A percentile compares a stretch with the other conserved stretches of the same genome.
Conservation (phyloP, 2,888 invertebrate species). For the Ornithoptera alexandrae region DNA sequence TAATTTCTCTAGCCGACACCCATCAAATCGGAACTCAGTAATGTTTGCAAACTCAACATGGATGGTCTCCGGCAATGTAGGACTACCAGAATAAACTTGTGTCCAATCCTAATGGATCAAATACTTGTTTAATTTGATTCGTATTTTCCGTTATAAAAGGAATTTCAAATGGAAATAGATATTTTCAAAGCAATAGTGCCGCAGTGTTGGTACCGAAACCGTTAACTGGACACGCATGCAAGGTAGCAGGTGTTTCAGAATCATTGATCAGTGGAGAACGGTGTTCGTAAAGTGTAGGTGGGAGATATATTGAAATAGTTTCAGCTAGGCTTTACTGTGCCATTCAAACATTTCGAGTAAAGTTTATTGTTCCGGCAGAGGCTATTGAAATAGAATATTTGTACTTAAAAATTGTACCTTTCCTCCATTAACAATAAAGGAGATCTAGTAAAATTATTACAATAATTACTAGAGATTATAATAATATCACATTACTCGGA, state of each 20-base stretch:
- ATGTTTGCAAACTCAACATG: no score
- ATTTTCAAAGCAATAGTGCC: slow-evolving; percentile 29
- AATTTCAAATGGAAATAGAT: slow-evolving; percentile 21
- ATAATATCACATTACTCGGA: no score
- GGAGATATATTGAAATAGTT: slow-evolving; percentile 32
- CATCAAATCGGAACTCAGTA: no score
- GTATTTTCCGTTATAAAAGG: slow-evolving; percentile 15
- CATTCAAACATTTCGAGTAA: slow-evolving; percentile 26
- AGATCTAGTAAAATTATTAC: background rate
- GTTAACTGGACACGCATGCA: slow-evolving; percentile 32
- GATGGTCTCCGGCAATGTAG: no score
- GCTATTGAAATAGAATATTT: slow-evolving; percentile 5
- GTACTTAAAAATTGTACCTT: background rate
- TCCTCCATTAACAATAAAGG: background rate
- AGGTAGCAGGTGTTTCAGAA: slow-evolving; percentile 31
- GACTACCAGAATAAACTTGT: background rate
- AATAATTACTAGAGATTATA: background rate
- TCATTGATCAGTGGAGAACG: slow-evolving; percentile 32
- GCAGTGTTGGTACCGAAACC: slow-evolving; percentile 29
- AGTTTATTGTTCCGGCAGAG: slow-evolving; percentile 23
- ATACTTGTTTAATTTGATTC: background rate
- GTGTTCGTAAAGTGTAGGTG: slow-evolving; percentile 31
- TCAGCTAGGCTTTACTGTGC: slow-evolving; percentile 29
- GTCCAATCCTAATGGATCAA: background rate
- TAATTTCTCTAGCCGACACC: no score